Conservation (phyloP, 1,140 invertebrate genomes). For the Sitophilus oryzae region DNA sequence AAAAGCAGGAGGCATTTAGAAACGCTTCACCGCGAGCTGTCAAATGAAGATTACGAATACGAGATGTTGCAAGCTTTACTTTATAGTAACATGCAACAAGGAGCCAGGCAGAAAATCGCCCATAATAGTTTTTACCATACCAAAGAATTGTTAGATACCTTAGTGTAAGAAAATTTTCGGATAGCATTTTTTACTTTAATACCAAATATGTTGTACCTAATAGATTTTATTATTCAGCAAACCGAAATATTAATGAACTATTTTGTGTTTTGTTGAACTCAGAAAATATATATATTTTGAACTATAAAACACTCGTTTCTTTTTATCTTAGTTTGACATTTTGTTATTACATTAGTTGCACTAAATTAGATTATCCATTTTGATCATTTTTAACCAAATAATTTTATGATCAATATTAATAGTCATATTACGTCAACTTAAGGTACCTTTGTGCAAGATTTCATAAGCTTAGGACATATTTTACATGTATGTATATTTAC, state of each 20-base stretch:
- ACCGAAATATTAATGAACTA: slow-evolving; percentile 20
- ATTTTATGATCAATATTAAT: too few relatives aligned
- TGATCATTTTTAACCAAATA: too few relatives aligned
- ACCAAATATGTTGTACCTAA: slow-evolving; percentile 43
- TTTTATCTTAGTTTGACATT: too few relatives aligned
- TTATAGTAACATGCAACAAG: slow-evolving; percentile 31
- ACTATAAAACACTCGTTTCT: too few relatives aligned
- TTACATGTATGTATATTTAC: too few relatives aligned
- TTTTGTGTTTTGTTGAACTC: slow-evolving; percentile 16
- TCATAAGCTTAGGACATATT: too few relatives aligned
- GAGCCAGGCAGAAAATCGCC: slow-evolving; percentile 16
- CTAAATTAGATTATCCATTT: too few relatives aligned
- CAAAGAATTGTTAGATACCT: slow-evolving; percentile 46
- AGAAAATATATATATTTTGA: too few relatives aligned
- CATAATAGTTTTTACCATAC: slow-evolving; percentile 34
- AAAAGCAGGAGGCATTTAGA: slow-evolving; percentile 57
- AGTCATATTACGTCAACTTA: too few relatives aligned
- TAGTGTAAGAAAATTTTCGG: slow-evolving; percentile 34
- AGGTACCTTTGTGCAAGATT: too few relatives aligned
- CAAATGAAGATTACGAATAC: slow-evolving; percentile 55
- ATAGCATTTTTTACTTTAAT: slow-evolving; percentile 30
- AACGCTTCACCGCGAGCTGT: slow-evolving; percentile 57
- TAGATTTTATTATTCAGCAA: slow-evolving; percentile 13
- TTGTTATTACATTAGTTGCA: too few relatives aligned
- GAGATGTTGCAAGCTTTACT: slow-evolving; percentile 43